Evolutionary conservation across 2,113 vertebrate species (phyloP).

Genomic region (Trichomycterus rosablanca): DNA sequence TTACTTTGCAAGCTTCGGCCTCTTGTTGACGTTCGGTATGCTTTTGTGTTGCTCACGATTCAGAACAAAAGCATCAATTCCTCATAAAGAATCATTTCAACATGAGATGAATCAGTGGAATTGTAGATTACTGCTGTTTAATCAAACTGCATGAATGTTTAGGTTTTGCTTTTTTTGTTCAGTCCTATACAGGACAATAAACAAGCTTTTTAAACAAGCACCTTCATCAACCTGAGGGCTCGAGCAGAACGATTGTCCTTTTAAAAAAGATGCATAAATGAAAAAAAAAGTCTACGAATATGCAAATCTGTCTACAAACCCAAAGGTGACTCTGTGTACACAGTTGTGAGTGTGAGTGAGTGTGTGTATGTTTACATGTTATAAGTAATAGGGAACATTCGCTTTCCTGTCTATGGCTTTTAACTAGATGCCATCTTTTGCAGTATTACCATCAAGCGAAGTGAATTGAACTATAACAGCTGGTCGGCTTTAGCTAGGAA

Average conservation of each 20-base stretch:
- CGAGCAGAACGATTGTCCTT: neutral
- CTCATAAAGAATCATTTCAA: neutral
- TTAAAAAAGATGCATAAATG: conserved; percentile 15
- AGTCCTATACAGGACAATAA: neutral
- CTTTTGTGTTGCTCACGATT: conserved; percentile 26
- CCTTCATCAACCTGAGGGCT: conserved; percentile 17
- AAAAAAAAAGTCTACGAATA: conserved; percentile 17
- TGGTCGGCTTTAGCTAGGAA: no score
- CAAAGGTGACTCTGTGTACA: conserved; percentile 6
- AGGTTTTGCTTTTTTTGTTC: conserved; percentile 1
- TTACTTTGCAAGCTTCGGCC: conserved; percentile 1
- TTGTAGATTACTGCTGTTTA: conserved; percentile 10
- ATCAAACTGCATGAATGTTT: conserved; percentile 13
- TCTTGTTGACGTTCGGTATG: conserved; percentile 26
- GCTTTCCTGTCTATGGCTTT: no score
- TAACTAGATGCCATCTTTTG: no score
- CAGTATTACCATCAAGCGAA: no score
- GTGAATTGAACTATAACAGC: no score
- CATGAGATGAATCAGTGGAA: neutral
- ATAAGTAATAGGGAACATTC: conserved; percentile 56
- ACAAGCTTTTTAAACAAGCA: no score
- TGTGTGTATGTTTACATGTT: conserved; percentile 50
- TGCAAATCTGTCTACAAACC: conserved; percentile 11
- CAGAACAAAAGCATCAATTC: neutral
- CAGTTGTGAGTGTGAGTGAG: conserved; percentile 28